A percentile compares a stretch with the other conserved stretches of the same genome.
These are phyloP conservation scores for Tortrix viridana DNA, from an alignment of 2,888 invertebrate species.

Conservation along the genomic window DNA sequence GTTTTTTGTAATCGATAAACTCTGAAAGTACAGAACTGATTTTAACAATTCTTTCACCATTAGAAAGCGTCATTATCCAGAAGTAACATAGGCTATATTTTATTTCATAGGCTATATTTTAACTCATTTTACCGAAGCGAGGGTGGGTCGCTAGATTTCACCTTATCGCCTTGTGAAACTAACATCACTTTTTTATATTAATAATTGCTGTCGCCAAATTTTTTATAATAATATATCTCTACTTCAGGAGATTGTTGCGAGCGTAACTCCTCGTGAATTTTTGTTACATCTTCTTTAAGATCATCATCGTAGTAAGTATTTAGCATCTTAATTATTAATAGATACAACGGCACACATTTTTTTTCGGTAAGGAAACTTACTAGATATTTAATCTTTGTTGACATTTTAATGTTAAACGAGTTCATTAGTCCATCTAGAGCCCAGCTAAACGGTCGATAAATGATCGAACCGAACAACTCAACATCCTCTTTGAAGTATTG, in stretches of 20 bases:
- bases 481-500: slow-evolving; percentile 24
- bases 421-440: slow-evolving; percentile 1
- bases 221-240: slow-evolving; percentile 24
- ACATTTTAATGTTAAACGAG: neutral
- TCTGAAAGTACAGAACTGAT: too few relatives aligned
- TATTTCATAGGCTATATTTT: too few relatives aligned
- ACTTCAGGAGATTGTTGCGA: slow-evolving; percentile 19
- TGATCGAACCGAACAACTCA: slow-evolving; percentile 3
- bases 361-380: slow-evolving; percentile 12
- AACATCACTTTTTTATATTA: too few relatives aligned
- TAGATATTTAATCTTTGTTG: slow-evolving; percentile 7
- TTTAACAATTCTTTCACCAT: too few relatives aligned
- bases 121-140: too few relatives aligned
- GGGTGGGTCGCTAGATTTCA: too few relatives aligned
- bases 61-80: too few relatives aligned
- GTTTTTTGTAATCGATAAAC: too few relatives aligned
- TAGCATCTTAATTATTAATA: slow-evolving; percentile 17
- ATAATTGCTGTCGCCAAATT: slow-evolving; percentile 2
- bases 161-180: too few relatives aligned
- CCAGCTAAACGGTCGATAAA: slow-evolving; percentile 9
- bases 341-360: slow-evolving; percentile 17
- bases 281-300: neutral
- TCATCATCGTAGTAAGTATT: slow-evolving; percentile 8
- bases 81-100: too few relatives aligned
- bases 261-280: slow-evolving; percentile 6